Percentiles rank a stretch among this genome's conserved stretches.
Evolutionary conservation across 2,113 vertebrate species (phyloP).

Genomic region (Ranitomeya variabilis): DNA sequence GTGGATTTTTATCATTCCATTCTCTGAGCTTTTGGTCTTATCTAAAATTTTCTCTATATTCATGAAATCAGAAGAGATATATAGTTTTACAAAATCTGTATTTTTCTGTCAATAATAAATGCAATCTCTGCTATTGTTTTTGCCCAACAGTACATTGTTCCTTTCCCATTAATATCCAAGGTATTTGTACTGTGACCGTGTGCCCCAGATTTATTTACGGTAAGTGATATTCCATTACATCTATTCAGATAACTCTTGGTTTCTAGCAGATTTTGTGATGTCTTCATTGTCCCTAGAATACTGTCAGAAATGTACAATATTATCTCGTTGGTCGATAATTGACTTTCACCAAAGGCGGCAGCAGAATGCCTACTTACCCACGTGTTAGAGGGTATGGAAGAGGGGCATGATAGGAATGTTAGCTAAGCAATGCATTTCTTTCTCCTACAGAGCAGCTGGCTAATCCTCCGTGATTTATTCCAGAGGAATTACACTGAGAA

Average conservation of each 20-base stretch:
- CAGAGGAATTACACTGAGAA: slow-evolving; percentile 48
- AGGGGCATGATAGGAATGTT: slow-evolving; percentile 46
- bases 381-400: slow-evolving; percentile 31
- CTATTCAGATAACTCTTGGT: background rate
- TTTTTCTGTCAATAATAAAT: background rate
- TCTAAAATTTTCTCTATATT: slow-evolving; percentile 23
- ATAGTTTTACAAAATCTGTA: background rate
- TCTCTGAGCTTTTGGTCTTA: slow-evolving; percentile 14
- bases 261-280: slow-evolving; percentile 9
- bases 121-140: slow-evolving; percentile 11
- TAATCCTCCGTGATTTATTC: slow-evolving; percentile 55
- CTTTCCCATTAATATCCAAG: background rate
- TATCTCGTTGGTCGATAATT: slow-evolving; percentile 12
- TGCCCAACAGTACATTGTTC: slow-evolving; percentile 2
- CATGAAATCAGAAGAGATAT: slow-evolving; percentile 6
- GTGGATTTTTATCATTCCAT: slow-evolving; percentile 33
- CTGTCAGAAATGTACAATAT: background rate
- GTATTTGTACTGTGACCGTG: background rate
- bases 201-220: slow-evolving; percentile 13
- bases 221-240: background rate
- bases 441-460: slow-evolving; percentile 51
- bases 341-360: background rate
- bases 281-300: slow-evolving; percentile 23
- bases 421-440: slow-evolving; percentile 29
- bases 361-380: slow-evolving; percentile 15